phyloP scores from a whole-genome alignment of 2,888 invertebrate species.

The Cantharis rufa region DNA sequence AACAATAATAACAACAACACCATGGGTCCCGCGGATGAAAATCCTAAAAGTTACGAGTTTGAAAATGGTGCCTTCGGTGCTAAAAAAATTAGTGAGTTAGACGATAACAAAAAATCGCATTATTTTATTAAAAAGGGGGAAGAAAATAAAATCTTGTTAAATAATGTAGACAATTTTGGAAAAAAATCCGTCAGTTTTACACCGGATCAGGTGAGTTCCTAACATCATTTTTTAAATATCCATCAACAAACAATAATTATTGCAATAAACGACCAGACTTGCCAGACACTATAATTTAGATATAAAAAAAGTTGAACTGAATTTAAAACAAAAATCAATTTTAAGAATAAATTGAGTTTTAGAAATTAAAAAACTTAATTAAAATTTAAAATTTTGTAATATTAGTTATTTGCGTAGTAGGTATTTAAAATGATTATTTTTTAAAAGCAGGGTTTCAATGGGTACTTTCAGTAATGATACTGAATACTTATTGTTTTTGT shows the following conservation, averaged over 20 bases:
- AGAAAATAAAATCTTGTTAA: slow-evolving; percentile 46
- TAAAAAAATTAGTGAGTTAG: slow-evolving; percentile 39
- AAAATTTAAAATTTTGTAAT: too few species aligned
- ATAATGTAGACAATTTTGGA: slow-evolving; percentile 49
- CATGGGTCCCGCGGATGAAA: slow-evolving; percentile 23
- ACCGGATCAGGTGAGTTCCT: slow-evolving; percentile 68
- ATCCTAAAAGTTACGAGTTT: slow-evolving; percentile 34
- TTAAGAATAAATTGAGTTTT: too few species aligned
- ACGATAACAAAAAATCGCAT: slow-evolving; percentile 43
- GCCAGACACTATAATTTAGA: too few species aligned
- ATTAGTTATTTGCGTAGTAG: too few species aligned
- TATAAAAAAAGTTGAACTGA: too few species aligned
- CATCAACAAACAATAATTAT: neutral
- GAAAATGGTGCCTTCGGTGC: slow-evolving; percentile 34
- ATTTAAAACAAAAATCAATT: too few species aligned
- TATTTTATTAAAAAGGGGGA: slow-evolving; percentile 45
- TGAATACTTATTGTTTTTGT: too few species aligned
- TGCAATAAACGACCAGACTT: neutral
- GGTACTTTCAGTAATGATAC: too few species aligned
- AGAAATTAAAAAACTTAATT: too few species aligned
- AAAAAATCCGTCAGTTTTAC: slow-evolving; percentile 54
- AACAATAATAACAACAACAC: slow-evolving; percentile 36
- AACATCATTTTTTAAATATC: too few species aligned
- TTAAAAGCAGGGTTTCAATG: too few species aligned
- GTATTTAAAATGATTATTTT: too few species aligned